Base-by-base conservation (phyloP, 2,797 vertebrate species). In the Sphenodon punctatus region DNA sequence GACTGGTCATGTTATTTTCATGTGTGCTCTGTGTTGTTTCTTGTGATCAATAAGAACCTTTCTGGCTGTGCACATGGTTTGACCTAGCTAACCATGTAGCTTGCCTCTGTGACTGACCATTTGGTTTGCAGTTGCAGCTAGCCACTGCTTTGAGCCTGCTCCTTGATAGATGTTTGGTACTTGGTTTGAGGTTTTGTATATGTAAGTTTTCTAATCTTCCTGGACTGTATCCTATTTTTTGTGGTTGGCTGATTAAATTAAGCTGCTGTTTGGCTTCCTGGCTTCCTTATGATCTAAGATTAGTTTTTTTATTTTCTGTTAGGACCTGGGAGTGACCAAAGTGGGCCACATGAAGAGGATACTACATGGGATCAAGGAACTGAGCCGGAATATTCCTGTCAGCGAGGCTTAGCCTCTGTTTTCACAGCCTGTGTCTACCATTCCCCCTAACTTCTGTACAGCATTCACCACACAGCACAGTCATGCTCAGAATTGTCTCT, bases 291-390 rank as follows among this genome's bases (percentile, higher is more conserved):
- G 36, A 38, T 56, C 38, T 86, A 82, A 69, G 43, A 58, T 78
- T 46, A 73, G 30, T 36, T 72, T 75, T 92, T 66, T 13, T 89
- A 46, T 93, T 84, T 48, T 64, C 46, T 92, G 94, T 23, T 92
- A 99, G 98, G 98, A 99, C 86, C 95, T 99, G 56, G 98, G 98
- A 2, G 98, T 99, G 90, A 97, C 98, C 41, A 99, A 99, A 95
- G 98, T 99, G 67, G 98, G 98, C 45, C 98, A 99, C 84, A 97
- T 99, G 97, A 99, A 99, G 96, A 94, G 98, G 84, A 99, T 99
- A 90, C 96, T 99, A 48, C 98, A 98, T 23, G 98, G 98, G 55
- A 98, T 99, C 96, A 94, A 97, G 92, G 98, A 98, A 80, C 95
- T 99, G 94, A 98, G 95, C 93, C 96, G 97, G 87, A 96, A 89